Evolutionary conservation across 2,797 vertebrate genomes (phyloP), one percentile per base, ranked within the genome.

Genomic region (Podarcis lilfordi): DNA sequence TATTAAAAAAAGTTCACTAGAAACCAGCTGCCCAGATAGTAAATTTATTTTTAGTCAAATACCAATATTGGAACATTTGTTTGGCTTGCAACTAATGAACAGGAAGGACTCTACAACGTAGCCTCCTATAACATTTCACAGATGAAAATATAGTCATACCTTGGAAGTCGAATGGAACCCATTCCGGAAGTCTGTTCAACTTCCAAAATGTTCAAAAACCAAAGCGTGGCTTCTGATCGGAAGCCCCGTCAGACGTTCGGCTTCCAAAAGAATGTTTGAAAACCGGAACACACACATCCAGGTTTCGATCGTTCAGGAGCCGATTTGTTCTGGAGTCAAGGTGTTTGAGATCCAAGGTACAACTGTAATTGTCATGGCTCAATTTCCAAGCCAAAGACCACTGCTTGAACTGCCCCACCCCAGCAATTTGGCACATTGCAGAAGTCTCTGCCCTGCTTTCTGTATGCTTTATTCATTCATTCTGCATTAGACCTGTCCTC

Each of bases 21-120:
- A 69, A 21, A 15, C 66, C 59, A 7, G 15, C 23, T 29, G 40
- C 86, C 23, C 81, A 69, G 29, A 0, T 0, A 85, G 43, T 84
- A 10, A 2, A 59, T 80, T 85, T 82, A 21, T 81, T 71, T 59
- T 55, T 64, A 13, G 75, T 85, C 25, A 82, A 88, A 35, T 11
- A 59, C 2, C 79, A 19, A 1, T 87, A 91, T 87, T 66, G 13
- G 11, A 85, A 75, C 45, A 87, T 74, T 23, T 83, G 10, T 89
- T 40, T 55, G 40, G 25, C 69, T 29, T 78, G 6, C 3, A 37
- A 27, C 21, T 86, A n/a, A 50, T 86, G n/a, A 55, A 37, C 68
- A 72, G 82, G 69, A 27, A 83, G 43, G 8, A 50, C 50, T 50
- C 40, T 72, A 32, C 19, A 50, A 29, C 32, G 8, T 72, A 21